phyloP scores from a whole-genome alignment of 53 echinoderm and acorn worm genomes.

The Astropecten irregularis region DNA sequence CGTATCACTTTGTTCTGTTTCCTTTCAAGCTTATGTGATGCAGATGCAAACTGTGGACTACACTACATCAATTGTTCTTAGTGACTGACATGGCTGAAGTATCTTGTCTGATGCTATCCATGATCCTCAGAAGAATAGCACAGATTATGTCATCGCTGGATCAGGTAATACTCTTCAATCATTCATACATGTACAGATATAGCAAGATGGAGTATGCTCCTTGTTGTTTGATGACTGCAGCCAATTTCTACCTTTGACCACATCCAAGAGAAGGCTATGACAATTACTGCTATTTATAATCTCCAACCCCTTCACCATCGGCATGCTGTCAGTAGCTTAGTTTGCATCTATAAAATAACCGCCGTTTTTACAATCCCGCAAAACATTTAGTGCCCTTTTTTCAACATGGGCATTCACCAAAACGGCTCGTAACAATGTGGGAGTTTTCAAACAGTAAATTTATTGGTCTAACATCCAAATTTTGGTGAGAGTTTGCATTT shows the following conservation, averaged over 20 bases:
- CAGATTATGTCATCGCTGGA: background rate
- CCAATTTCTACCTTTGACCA: background rate
- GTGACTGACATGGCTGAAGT: too few relatives aligned
- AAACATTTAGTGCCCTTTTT: too few relatives aligned
- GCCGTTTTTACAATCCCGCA: too few relatives aligned
- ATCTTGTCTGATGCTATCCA: background rate
- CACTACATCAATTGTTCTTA: too few relatives aligned
- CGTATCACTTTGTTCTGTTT: too few relatives aligned
- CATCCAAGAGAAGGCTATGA: background rate
- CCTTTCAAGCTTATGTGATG: too few relatives aligned
- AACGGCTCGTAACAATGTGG: too few relatives aligned
- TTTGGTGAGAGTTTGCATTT: too few relatives aligned
- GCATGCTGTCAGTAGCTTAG: background rate
- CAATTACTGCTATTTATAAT: background rate
- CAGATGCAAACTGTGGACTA: too few relatives aligned
- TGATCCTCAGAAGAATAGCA: background rate
- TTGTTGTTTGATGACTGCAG: background rate
- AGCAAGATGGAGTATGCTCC: background rate
- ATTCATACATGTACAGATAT: background rate
- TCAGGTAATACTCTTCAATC: background rate
- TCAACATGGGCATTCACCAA: too few relatives aligned
- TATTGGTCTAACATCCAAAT: too few relatives aligned
- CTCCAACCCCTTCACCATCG: background rate
- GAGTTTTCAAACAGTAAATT: too few relatives aligned
- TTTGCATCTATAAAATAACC: conserved; percentile 13